Percentiles rank a stretch among this genome's conserved stretches.
These are phyloP conservation scores for Cygnus atratus DNA, from an alignment of 2,113 vertebrate genomes.

Conservation along the genomic window DNA sequence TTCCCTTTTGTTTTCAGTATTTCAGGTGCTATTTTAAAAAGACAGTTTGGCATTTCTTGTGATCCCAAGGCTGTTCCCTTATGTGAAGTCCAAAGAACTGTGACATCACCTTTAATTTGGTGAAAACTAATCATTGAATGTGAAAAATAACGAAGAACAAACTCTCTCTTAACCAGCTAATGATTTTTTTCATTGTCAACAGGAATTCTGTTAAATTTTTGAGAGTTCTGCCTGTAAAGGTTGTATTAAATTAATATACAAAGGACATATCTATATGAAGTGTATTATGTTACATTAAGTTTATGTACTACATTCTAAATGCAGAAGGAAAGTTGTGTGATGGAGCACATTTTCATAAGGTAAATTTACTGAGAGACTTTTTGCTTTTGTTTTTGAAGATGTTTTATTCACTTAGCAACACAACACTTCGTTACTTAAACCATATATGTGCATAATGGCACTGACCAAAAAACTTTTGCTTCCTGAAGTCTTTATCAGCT, in stretches of 20 bases:
- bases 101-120: not conserved
- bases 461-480: not conserved
- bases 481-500: not conserved
- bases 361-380: not conserved
- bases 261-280: not conserved
- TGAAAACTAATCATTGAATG: not conserved
- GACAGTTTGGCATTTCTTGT: not conserved
- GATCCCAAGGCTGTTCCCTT: not conserved
- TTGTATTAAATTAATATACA: not conserved
- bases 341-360: not conserved
- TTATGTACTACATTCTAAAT: not conserved
- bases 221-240: no score
- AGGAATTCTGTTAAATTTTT: not conserved
- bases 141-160: not conserved
- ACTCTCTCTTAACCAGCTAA: not conserved
- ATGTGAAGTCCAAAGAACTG: not conserved
- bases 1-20: not conserved
- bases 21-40: not conserved
- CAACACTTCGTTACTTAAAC: not conserved
- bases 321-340: not conserved
- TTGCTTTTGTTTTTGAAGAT: not conserved
- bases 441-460: not conserved
- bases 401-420: not conserved
- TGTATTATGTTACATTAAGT: not conserved
- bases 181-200: not conserved